Percentiles rank a stretch among this genome's conserved stretches.
Conservation (phyloP, 2,888 invertebrate genomes). For the Chrysina gloriosa region DNA sequence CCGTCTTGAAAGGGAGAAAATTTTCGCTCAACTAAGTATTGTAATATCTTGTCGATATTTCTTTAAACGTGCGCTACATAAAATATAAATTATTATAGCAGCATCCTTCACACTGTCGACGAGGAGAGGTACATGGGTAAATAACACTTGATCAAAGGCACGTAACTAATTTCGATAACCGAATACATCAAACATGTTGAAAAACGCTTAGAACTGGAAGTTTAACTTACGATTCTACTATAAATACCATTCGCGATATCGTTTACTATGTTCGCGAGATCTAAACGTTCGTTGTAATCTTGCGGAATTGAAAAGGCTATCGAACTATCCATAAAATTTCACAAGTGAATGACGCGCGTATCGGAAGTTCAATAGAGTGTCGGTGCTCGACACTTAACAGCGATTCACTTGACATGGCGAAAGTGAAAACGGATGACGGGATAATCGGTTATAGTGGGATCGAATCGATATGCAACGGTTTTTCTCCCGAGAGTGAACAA, state of each 20-base stretch:
- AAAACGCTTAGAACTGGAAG: no score
- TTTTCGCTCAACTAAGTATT: not conserved
- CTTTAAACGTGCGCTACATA: no score
- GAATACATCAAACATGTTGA: no score
- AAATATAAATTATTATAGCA: no score
- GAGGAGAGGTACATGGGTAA: no score
- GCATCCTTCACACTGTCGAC: no score
- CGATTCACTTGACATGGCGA: not conserved
- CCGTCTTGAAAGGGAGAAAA: not conserved
- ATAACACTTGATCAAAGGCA: no score
- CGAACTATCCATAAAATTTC: not conserved
- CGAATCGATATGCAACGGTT: slow-evolving; percentile 11
- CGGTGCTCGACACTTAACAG: not conserved
- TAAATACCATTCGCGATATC: no score
- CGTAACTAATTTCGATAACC: no score
- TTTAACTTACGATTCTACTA: no score
- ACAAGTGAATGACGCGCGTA: not conserved
- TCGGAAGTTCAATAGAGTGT: not conserved
- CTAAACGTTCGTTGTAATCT: no score
- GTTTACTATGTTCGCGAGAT: no score
- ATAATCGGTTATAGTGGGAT: not conserved
- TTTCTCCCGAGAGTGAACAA: not conserved
- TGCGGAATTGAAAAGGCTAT: not conserved
- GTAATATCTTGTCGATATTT: not conserved
- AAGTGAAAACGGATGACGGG: slow-evolving; percentile 7